Evolutionary conservation across 1,140 invertebrate genomes (phyloP), one percentile per base, ranked within the genome.

Genomic region (Drosophila grimshawi): DNA sequence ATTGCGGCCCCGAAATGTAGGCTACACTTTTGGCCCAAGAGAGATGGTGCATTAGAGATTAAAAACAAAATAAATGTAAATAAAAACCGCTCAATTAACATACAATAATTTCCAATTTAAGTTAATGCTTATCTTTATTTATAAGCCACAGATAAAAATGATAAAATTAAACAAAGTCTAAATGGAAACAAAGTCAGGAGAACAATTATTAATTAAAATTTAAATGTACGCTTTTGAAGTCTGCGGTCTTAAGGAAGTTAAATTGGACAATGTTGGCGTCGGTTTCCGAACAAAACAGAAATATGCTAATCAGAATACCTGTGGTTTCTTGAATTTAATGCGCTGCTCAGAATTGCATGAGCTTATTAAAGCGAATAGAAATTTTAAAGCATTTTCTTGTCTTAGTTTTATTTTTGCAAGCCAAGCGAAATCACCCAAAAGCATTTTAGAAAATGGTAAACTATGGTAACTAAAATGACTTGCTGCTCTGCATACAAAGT

Each of bases 1-100:
- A 7, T 33, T 33, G 7, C 3, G n/a, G 55, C 63, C 37, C 53
- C 46, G n/a, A 72, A 52, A 66, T 39, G 53, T 71, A 65, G 52
- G 52, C 68, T 57, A 65, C 32, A 11, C 2, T 72, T 59, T 45
- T 3, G 7, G 7, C 7, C 52, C 37, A 2, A 19, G 19, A 19
- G 19, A 19, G 19, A 19, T 19, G 19, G 19, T 19, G 19, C 19
- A 19, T 19, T 19, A 19, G 19, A 19, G 19, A 19, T 19, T 19
- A 19, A 19, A 19, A 19, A 11, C 11, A 49, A 10, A 10, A n/a
- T 4, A 10, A 4, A 4, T 19, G 43, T 4, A 2, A 46, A 46
- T 46, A 43, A 43, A 43, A 43, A n/a, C 2, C 8, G 10, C 10
- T 39, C 8, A 43, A 45, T 45, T 30, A 30, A 27, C 10, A 49